Base-by-base conservation (phyloP, 2,113 vertebrate species). In the Pelvicachromis taeniatus region DNA sequence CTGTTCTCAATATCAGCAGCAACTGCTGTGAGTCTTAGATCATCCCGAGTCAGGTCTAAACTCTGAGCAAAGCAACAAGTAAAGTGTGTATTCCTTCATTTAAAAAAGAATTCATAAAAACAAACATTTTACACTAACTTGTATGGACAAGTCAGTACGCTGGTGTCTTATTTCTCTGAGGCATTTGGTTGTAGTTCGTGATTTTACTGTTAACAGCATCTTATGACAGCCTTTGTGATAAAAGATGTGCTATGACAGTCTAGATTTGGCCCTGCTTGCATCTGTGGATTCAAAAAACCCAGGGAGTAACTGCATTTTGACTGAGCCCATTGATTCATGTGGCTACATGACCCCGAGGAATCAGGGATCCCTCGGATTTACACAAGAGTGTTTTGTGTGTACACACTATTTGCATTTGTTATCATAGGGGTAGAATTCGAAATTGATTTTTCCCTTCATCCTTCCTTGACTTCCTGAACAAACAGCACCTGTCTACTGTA, bases 331-430 rank as follows among this genome's bases (percentile, higher is more conserved):
- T 54, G 84, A 70, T 87, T 81, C 31, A 17, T 38, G 58, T 2
- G 16, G 42, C 14, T 17, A 23, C 14, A 38, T 53, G 58, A 84
- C 85, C 79, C 77, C 23, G 65, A 79, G 68, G 75, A 35, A 84
- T 73, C 50, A 12, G 7, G 40, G 63, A 65, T 78, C 53, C 87
- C 17, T 40, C 4, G 5, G 19, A 86, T 89, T 83, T 82, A 54
- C 88, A 85, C 82, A 80, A 85, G 38, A 81, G 55, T 84, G 50
- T 81, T 68, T 84, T 84, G 68, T 42, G 35, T 17, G 31, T 14
- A 63, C 29, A 55, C 9, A 33, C 56, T 35, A 80, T 85, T 87
- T 65, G 53, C 61, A 21, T 48, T 45, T 80, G 55, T 54, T 53
- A 33, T 81, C 56, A 84, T 31, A 17, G 48, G 75, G 0, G 12